Conservation (phyloP, 2,888 invertebrate species). For the Poecilobothrus nobilitatus region DNA sequence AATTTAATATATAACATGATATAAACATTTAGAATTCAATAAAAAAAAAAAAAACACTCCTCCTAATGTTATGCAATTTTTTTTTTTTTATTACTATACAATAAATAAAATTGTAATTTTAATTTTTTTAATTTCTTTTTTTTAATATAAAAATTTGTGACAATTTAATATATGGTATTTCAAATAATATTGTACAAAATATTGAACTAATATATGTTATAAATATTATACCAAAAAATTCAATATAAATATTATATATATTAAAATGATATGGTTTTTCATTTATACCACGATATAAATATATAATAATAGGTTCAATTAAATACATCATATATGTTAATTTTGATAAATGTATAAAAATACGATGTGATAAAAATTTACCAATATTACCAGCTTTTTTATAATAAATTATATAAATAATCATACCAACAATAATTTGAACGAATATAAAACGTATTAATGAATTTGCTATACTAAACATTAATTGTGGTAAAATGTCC, state of each 20-base stretch:
- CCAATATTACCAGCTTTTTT: not conserved
- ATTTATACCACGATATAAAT: not conserved
- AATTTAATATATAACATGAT: no score
- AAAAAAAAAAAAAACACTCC: not conserved
- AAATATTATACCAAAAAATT: not conserved
- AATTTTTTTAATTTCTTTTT: not conserved
- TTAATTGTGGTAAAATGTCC: not conserved
- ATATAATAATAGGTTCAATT: not conserved
- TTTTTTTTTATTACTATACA: no score
- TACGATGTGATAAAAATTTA: not conserved
- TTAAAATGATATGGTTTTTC: not conserved
- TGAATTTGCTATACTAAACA: not conserved
- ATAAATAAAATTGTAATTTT: no score
- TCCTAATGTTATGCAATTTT: not conserved
- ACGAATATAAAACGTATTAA: not conserved
- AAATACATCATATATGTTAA: slow-evolving; percentile 6
- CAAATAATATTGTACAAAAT: not conserved
- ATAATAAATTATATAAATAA: not conserved
- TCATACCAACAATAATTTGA: not conserved
- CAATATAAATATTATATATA: not conserved
- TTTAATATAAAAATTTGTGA: not conserved
- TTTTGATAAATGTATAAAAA: slow-evolving; percentile 1
- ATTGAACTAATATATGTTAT: not conserved
- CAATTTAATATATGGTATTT: not conserved
- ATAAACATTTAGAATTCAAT: not conserved